Conservation (phyloP, 2,797 vertebrate species). For the Lepilemur septentrionalis region DNA sequence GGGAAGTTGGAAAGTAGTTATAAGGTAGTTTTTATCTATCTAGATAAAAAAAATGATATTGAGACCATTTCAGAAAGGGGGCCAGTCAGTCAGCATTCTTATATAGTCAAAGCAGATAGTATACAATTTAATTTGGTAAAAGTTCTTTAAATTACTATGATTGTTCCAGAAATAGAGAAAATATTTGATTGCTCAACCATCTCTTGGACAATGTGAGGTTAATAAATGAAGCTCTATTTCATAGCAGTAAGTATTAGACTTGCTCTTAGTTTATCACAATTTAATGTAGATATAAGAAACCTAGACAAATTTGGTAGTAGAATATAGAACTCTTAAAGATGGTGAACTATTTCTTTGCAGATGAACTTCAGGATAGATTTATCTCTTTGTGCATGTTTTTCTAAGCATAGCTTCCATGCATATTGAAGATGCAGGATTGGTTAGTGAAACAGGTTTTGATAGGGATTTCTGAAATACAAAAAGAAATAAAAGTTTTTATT, state of each 20-base stretch:
- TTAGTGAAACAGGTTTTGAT: not conserved
- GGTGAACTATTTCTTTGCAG: not conserved
- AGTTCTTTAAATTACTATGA: not conserved
- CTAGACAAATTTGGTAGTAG: not conserved
- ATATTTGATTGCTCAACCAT: not conserved
- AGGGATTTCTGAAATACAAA: not conserved
- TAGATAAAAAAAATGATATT: not conserved
- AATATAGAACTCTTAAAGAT: not conserved
- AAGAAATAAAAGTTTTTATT: not conserved
- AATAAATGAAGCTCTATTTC: not conserved
- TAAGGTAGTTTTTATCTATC: slow-evolving; percentile 9
- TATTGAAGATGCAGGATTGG: not conserved
- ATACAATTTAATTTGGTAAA: not conserved
- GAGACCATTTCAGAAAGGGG: slow-evolving; percentile 11
- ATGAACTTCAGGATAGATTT: not conserved
- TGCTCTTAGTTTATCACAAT: not conserved
- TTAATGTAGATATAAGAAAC: not conserved
- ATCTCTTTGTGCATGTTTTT: not conserved
- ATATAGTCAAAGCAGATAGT: not conserved
- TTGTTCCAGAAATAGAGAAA: slow-evolving; percentile 46
- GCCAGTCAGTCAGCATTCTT: not conserved
- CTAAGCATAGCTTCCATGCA: not conserved
- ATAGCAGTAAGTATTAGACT: not conserved
- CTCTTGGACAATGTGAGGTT: not conserved
- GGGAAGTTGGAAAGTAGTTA: not conserved